A percentile compares a stretch with the other conserved stretches of the same genome.
Conservation (phyloP, 1,140 invertebrate species). For the Microplitis mediator region DNA sequence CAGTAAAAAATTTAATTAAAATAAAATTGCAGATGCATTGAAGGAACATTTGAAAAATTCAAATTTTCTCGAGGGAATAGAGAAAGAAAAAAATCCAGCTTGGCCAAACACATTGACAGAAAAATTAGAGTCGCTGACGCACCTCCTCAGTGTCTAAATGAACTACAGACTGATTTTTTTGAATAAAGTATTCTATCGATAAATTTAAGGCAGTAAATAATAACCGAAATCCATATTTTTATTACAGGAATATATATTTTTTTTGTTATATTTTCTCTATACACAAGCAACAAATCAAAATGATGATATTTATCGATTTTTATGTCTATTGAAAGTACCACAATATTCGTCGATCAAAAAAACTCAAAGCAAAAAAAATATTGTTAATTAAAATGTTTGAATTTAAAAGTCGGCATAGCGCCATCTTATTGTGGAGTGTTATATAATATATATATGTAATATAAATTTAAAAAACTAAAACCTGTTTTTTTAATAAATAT, state of each 20-base stretch:
- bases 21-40: constrained; percentile 22
- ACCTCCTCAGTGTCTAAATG: neutral
- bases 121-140: neutral
- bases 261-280: neutral
- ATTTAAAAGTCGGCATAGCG: too few species aligned
- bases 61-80: neutral
- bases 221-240: constrained; percentile 2
- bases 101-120: neutral
- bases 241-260: neutral
- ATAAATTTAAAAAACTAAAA: too few species aligned
- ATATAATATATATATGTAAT: too few species aligned
- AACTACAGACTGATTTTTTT: neutral
- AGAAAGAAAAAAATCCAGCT: neutral
- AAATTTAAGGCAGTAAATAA: neutral
- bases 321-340: neutral
- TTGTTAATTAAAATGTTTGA: too few species aligned
- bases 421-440: too few species aligned
- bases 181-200: neutral
- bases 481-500: too few species aligned
- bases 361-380: too few species aligned
- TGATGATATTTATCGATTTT: too few species aligned
- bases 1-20: neutral
- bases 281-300: constrained; percentile 2
- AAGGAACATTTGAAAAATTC: constrained; percentile 31
- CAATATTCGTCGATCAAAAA: too few species aligned